Percentiles rank a stretch among this genome's conserved stretches.
Evolutionary conservation across 1,140 invertebrate species (phyloP).

Genomic region (Holcopasites calliopsidis): DNA sequence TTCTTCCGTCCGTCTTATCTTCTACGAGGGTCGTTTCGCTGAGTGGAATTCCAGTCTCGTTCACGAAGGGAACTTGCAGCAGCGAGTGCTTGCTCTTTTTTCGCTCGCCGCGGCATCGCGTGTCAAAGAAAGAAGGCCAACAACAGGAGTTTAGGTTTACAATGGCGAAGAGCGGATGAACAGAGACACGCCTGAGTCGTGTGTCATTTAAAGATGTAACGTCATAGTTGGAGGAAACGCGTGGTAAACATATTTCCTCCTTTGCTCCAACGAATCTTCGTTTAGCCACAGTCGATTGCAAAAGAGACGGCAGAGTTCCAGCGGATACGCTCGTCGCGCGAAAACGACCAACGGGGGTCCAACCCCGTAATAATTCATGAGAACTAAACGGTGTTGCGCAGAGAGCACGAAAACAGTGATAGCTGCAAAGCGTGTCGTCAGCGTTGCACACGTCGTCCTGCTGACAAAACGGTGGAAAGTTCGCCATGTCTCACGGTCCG

Average conservation of each 20-base stretch:
- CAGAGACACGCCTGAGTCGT: not conserved
- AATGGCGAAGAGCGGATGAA: slow-evolving; percentile 7
- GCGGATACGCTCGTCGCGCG: not conserved
- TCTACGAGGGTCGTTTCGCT: slow-evolving; percentile 41
- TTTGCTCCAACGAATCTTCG: not conserved
- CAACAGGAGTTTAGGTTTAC: slow-evolving; percentile 45
- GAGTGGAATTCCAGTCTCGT: slow-evolving; percentile 53
- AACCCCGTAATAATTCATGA: slow-evolving; percentile 28
- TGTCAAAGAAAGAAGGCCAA: slow-evolving; percentile 30
- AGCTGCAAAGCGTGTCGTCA: slow-evolving; percentile 38
- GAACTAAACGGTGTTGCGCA: not conserved
- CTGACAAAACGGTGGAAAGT: slow-evolving; percentile 30
- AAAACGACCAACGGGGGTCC: not conserved
- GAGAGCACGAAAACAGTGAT: not conserved
- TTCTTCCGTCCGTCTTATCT: slow-evolving; percentile 35
- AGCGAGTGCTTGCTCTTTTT: slow-evolving; percentile 36
- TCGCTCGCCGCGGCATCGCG: not conserved
- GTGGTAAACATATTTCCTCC: too few species aligned
- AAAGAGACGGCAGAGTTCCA: not conserved
- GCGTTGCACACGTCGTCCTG: slow-evolving; percentile 11
- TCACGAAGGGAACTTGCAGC: slow-evolving; percentile 16
- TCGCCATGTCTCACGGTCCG: slow-evolving; percentile 17
- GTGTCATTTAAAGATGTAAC: too few species aligned
- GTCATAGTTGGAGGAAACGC: too few species aligned
- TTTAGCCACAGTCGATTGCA: not conserved